These are phyloP conservation scores for Pterois miles DNA, from an alignment of 2,797 vertebrate genomes.

Conservation along the genomic window DNA sequence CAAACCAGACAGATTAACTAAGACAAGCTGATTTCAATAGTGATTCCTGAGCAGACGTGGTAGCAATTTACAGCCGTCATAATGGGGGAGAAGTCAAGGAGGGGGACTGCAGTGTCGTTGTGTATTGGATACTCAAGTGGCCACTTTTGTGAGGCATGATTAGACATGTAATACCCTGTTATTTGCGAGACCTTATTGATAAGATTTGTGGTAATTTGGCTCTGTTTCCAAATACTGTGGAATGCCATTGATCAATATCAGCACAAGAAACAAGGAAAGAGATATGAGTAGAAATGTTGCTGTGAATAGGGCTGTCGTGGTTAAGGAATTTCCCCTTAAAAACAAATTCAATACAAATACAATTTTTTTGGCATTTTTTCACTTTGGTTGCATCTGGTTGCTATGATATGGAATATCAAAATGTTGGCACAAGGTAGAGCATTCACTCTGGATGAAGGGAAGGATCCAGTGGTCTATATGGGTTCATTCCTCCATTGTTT, in stretches of 20 bases:
- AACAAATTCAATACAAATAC: fast-evolving
- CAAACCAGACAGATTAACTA: conserved; percentile 38
- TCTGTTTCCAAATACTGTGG: conserved; percentile 8
- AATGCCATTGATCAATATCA: conserved; percentile 16
- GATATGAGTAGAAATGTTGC: conserved; percentile 4
- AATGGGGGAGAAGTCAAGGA: neutral
- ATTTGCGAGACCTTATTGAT: conserved; percentile 35
- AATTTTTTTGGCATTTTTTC: no score
- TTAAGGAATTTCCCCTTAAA: no score
- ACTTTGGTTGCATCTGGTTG: no score
- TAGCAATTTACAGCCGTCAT: conserved; percentile 53
- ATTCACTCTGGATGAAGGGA: no score
- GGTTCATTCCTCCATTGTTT: no score
- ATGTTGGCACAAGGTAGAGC: fast-evolving
- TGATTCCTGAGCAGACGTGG: conserved; percentile 44
- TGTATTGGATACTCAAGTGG: conserved; percentile 43
- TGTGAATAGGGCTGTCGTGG: no score
- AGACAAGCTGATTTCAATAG: conserved; percentile 44
- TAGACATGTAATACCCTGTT: conserved; percentile 39
- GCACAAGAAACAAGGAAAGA: neutral
- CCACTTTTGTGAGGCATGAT: conserved; percentile 42
- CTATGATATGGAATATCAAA: no score
- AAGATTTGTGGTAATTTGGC: conserved; percentile 33
- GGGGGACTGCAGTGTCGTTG: neutral
- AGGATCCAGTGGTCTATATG: no score